Base-by-base conservation (phyloP, 2,113 vertebrate genomes). In the Amazona vittata region DNA sequence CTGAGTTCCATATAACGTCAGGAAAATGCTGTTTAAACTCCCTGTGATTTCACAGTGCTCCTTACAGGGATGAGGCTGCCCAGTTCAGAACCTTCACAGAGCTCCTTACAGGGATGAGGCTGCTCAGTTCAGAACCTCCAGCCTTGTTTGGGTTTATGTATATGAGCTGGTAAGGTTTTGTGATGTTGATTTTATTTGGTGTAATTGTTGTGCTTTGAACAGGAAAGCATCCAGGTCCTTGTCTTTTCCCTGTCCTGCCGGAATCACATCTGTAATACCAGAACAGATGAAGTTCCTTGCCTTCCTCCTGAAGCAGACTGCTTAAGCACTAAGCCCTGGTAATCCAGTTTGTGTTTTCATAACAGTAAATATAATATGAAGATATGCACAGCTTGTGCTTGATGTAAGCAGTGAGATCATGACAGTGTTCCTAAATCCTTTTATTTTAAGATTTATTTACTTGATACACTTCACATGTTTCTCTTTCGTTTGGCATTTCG, bases 261-360 rank as follows among this genome's bases (percentile, higher is more conserved):
- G 26, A 79, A 71, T 43, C 79, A 50, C 71, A 15, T 86, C 82
- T 55, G 55, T 25, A 19, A 39, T 7, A 35, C 2, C 63, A 17
- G 67, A 35, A 11, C 44, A 85, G 83, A n/a, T 74, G 6, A 52
- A 94, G 75, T 91, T 95, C 93, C 76, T 93, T 55, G 50, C 90
- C 79, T 84, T 89, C 80, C 80, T 89, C n/a, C 29, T 50, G 50
- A 64, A 70, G 47, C 69, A 83, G 86, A 69, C 83, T 94, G 94
- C 92, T 92, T 47, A 64, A 37, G 90, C 88, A n/a, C 94, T 93
- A 96, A 95, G 47, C 86, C 88, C 80, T 80, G 52, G 20, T 93
- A 96, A 97, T 94, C 92, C 94, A 75, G 83, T 95, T 93, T 93
- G 19, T 68, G 85, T 94, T 95, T 94, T 93, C 76, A 33, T 94